Conservation (phyloP, 2,113 vertebrate genomes). For the Zosterops borbonicus region DNA sequence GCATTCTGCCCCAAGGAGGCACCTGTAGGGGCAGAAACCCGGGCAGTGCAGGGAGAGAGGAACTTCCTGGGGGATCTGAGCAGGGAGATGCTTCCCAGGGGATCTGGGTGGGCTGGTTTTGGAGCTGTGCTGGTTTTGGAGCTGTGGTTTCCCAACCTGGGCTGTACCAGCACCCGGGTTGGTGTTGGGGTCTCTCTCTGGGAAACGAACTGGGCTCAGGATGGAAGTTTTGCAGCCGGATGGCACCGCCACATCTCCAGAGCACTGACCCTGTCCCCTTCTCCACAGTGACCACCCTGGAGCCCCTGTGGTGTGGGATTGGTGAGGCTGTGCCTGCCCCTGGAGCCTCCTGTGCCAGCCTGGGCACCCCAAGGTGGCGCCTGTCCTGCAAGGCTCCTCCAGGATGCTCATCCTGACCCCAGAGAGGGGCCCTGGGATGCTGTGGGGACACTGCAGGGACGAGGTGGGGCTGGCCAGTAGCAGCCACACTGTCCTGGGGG, state of each 20-base stretch:
- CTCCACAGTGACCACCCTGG: conserved; percentile 67
- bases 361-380: conserved; percentile 8
- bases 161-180: neutral
- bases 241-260: accelerated
- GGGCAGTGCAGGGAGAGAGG: neutral
- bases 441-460: neutral
- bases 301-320: conserved; percentile 23
- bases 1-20: neutral
- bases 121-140: neutral
- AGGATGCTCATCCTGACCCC: conserved; percentile 41
- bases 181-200: neutral
- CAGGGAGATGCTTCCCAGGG: too few relatives aligned
- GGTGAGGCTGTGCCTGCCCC: neutral
- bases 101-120: neutral
- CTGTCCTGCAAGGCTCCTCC: conserved; percentile 33
- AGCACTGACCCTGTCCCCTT: neutral
- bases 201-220: too few relatives aligned
- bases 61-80: too few relatives aligned
- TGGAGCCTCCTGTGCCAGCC: neutral
- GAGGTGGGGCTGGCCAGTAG: neutral
- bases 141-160: neutral
- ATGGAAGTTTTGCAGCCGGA: neutral
- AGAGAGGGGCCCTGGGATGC: neutral
- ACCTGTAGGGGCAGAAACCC: neutral
- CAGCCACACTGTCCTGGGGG: neutral